Percentiles rank a stretch among this genome's conserved stretches.
Evolutionary conservation across 2,888 invertebrate species (phyloP).

Genomic region (Seira ritae): DNA sequence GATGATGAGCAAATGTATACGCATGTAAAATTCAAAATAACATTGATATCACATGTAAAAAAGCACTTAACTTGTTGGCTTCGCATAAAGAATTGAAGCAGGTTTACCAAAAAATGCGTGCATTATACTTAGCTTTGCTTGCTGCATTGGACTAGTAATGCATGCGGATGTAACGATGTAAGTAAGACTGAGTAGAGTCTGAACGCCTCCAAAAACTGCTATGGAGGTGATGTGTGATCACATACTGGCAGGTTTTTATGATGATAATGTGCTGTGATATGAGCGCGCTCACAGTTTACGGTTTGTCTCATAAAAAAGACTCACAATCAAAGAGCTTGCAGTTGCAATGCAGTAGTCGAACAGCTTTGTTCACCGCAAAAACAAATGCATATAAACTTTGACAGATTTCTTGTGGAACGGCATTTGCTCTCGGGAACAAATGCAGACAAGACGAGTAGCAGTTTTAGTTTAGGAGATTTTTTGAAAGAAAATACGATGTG

Average conservation of each 20-base stretch:
- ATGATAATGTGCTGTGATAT: too few relatives aligned
- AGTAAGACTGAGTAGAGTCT: not conserved
- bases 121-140: not conserved
- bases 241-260: not conserved
- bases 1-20: not conserved
- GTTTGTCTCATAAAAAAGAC: not conserved
- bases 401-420: conserved; percentile 39
- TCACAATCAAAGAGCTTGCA: conserved; percentile 10
- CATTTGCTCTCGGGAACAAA: conserved; percentile 57
- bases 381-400: conserved; percentile 46
- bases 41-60: conserved; percentile 15
- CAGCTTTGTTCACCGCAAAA: not conserved
- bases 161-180: conserved; percentile 13
- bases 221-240: conserved; percentile 3
- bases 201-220: conserved; percentile 16
- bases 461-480: not conserved
- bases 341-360: not conserved
- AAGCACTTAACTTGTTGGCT: not conserved
- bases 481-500: not conserved
- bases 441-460: conserved; percentile 22
- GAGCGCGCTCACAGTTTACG: not conserved
- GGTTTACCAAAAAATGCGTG: not conserved
- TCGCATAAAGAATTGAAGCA: not conserved
- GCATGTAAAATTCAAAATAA: not conserved
- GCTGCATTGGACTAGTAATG: not conserved